These are phyloP conservation scores for Gonioctena quinquepunctata DNA, from an alignment of 1,140 invertebrate genomes.

Conservation along the genomic window DNA sequence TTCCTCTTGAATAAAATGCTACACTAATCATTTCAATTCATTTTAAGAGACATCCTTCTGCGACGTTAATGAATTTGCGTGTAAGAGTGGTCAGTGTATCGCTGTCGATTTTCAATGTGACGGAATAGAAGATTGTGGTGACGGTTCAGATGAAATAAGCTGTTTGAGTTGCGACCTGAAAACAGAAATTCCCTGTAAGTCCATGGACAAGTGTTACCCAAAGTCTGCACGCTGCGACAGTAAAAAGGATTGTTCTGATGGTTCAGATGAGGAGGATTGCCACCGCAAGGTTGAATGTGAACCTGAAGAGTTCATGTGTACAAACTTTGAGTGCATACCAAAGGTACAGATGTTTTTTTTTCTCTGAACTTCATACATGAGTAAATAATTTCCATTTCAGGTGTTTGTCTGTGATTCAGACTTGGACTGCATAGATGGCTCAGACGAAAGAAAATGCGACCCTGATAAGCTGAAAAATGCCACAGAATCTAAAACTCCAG, in stretches of 20 bases:
- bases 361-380: too few species aligned
- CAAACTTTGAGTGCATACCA: conserved; percentile 64
- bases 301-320: conserved; percentile 62
- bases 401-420: conserved; percentile 73
- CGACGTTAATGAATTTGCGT: conserved; percentile 66
- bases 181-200: conserved; percentile 64
- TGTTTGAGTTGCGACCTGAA: conserved; percentile 61
- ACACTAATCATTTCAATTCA: neutral
- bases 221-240: conserved; percentile 41
- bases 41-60: conserved; percentile 54
- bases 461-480: conserved; percentile 60
- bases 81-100: conserved; percentile 74
- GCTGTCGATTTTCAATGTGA: conserved; percentile 74
- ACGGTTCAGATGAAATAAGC: conserved; percentile 70
- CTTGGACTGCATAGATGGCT: conserved; percentile 71
- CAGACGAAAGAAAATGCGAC: conserved; percentile 65
- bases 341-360: conserved; percentile 66
- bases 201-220: conserved; percentile 37
- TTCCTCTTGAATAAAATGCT: too few species aligned
- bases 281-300: conserved; percentile 55
- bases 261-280: conserved; percentile 65
- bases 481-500: conserved; percentile 23
- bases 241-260: conserved; percentile 56
- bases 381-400: too few species aligned
- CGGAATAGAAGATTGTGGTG: conserved; percentile 70